Evolutionary conservation across 2,888 invertebrate genomes (phyloP).

Genomic region (Drosophila mimetica): DNA sequence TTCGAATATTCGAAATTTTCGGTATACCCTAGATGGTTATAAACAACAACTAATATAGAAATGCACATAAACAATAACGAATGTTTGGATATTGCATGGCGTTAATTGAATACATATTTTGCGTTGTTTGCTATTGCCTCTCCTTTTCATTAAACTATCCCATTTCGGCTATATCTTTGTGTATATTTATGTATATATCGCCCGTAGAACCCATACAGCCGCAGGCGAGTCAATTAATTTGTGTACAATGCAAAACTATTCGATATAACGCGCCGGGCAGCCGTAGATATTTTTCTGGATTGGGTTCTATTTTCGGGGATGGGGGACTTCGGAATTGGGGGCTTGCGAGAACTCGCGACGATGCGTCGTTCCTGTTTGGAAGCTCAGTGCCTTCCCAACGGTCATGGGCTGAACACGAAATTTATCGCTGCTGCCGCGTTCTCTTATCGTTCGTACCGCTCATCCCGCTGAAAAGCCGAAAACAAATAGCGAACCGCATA

Average conservation of each 20-base stretch:
- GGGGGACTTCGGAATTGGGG: not conserved
- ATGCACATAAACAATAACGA: conserved; percentile 20
- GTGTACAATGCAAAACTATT: conserved; percentile 73
- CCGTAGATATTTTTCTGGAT: not conserved
- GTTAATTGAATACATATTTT: conserved; percentile 36
- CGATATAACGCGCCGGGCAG: conserved; percentile 23
- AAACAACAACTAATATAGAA: conserved; percentile 5
- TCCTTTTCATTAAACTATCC: conserved; percentile 1
- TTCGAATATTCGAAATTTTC: not conserved
- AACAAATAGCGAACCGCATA: not conserved
- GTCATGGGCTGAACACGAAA: conserved; percentile 73
- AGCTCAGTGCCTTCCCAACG: conserved; percentile 60
- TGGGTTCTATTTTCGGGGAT: not conserved
- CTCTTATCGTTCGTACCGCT: conserved; percentile 36
- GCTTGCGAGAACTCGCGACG: conserved; percentile 1
- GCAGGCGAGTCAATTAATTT: conserved; percentile 68
- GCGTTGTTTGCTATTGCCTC: conserved; percentile 1
- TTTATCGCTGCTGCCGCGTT: conserved; percentile 50
- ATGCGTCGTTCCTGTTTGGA: conserved; percentile 33
- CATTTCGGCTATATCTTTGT: not conserved
- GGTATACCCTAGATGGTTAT: not conserved
- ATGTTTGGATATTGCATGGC: conserved; percentile 39
- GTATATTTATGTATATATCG: not conserved
- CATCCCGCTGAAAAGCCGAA: conserved; percentile 9
- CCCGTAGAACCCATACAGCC: conserved; percentile 8